Base-by-base conservation (phyloP, 1,140 invertebrate genomes). In the Zaprionus ornatus region DNA sequence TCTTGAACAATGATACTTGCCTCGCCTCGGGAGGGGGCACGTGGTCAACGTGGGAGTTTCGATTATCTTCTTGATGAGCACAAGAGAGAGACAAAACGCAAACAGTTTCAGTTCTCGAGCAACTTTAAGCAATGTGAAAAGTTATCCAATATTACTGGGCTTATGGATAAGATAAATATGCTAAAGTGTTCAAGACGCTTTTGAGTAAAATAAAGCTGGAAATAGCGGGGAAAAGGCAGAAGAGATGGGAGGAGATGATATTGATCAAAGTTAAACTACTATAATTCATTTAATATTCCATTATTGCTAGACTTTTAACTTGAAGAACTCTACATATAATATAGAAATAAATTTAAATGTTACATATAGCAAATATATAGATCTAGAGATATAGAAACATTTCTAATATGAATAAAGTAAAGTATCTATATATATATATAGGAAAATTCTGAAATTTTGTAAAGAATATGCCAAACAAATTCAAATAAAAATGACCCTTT, bases 51-150 rank as follows among this genome's bases (percentile, higher is more conserved):
- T 25, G 32, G 23, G n/a, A 52, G 73, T 64, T 79, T 79, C 76
- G 83, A 87, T 87, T 82, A 79, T 70, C 64, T 76, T 23, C 62
- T 61, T 61, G 48, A 66, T 66, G 37, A 21, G 48, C 71, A 65
- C 19, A 1, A 23, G 45, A 4, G 45, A 23, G 45, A 4, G 21
- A 10, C n/a, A 9, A 45, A 45, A 45, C 9, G 40, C n/a, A 9
- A 45, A 45, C 40, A 45, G 15, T 40, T 40, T 40, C 40, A 42
- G 40, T 17, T 17, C 40, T 17, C 7, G 1, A 45, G 40, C 40
- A 50, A 50, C 45, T 50, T 50, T 50, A 50, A 50, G 45, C 17
- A 50, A 50, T 50, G 19, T 23, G 45, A 12, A 50, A 50, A 50
- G 45, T 50, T 50, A 0, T 50, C 45, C 3, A 50, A 50, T 50